Percentiles rank a stretch among this genome's conserved stretches.
Evolutionary conservation across 1,140 invertebrate genomes (phyloP).

Genomic region (Anagrus nilaparvatae): DNA sequence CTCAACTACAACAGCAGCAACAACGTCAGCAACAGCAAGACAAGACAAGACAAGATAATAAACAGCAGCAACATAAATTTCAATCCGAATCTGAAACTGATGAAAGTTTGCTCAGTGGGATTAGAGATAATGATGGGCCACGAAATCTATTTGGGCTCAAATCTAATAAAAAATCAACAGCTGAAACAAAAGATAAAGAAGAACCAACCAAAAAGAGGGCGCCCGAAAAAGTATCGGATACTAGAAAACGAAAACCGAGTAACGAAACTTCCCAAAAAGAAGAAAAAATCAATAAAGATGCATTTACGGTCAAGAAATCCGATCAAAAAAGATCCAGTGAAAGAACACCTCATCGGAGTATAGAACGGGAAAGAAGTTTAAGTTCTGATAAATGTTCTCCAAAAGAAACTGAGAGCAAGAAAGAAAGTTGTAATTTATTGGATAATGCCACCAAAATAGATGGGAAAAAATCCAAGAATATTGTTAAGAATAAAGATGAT

Average conservation of each 20-base stretch:
- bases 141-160: slow-evolving; percentile 39
- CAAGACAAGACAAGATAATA: too few relatives aligned
- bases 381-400: neutral
- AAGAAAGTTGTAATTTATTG: slow-evolving; percentile 12
- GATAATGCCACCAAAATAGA: slow-evolving; percentile 37
- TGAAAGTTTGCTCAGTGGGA: slow-evolving; percentile 37
- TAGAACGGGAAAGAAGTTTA: slow-evolving; percentile 15
- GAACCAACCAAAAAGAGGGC: slow-evolving; percentile 18
- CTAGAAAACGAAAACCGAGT: slow-evolving; percentile 46
- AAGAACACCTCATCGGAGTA: slow-evolving; percentile 16
- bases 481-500: slow-evolving; percentile 25
- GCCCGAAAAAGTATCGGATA: slow-evolving; percentile 34
- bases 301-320: slow-evolving; percentile 58
- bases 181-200: slow-evolving; percentile 25
- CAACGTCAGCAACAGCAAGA: slow-evolving; percentile 32
- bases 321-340: slow-evolving; percentile 54
- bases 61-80: slow-evolving; percentile 49
- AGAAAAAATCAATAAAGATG: slow-evolving; percentile 47
- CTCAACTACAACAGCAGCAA: slow-evolving; percentile 19
- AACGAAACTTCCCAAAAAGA: slow-evolving; percentile 38
- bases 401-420: neutral
- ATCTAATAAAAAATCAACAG: slow-evolving; percentile 31
- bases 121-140: slow-evolving; percentile 43
- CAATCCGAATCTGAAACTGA: slow-evolving; percentile 42
- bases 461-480: slow-evolving; percentile 29